A percentile compares a stretch with the other conserved stretches of the same genome.
Conservation (phyloP, 2,888 invertebrate species). For the Calephelis perditalis region DNA sequence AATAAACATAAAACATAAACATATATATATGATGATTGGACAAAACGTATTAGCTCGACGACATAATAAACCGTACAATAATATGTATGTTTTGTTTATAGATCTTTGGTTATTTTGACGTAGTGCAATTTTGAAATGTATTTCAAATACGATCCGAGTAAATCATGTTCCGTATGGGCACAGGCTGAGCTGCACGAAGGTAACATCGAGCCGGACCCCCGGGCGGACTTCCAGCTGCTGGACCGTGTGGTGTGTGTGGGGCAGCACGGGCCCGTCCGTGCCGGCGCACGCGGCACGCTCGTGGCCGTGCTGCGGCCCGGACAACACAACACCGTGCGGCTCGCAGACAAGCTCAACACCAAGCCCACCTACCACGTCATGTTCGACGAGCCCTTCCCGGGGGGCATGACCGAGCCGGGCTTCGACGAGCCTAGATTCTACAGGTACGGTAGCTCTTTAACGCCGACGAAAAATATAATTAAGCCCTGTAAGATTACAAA, state of each 20-base stretch:
- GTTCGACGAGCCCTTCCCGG: constrained; percentile 87
- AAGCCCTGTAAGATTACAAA: too few relatives aligned
- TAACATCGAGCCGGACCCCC: constrained; percentile 82
- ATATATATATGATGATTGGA: too few relatives aligned
- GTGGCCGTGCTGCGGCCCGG: constrained; percentile 78
- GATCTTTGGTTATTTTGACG: too few relatives aligned
- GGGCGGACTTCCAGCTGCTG: constrained; percentile 82
- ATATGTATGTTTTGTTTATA: too few relatives aligned
- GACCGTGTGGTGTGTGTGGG: constrained; percentile 92
- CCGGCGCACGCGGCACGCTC: constrained; percentile 91
- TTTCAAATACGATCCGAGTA: too few relatives aligned
- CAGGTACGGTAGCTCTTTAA: constrained; percentile 39
- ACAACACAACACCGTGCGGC: constrained; percentile 60
- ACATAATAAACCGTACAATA: too few relatives aligned
- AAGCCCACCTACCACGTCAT: constrained; percentile 86
- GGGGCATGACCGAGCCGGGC: constrained; percentile 67
- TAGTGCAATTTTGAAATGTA: too few relatives aligned
- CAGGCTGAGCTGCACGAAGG: constrained; percentile 72
- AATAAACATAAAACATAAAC: too few relatives aligned
- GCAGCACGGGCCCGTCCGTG: constrained; percentile 86
- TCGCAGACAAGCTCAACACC: constrained; percentile 70
- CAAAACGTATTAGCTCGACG: too few relatives aligned
- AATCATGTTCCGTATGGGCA: too few relatives aligned
- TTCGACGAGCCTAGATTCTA: constrained; percentile 54
- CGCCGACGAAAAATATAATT: neutral